A percentile compares a stretch with the other conserved stretches of the same genome.
Evolutionary conservation across 2,888 invertebrate genomes (phyloP).

Genomic region (Ametastegia equiseti): DNA sequence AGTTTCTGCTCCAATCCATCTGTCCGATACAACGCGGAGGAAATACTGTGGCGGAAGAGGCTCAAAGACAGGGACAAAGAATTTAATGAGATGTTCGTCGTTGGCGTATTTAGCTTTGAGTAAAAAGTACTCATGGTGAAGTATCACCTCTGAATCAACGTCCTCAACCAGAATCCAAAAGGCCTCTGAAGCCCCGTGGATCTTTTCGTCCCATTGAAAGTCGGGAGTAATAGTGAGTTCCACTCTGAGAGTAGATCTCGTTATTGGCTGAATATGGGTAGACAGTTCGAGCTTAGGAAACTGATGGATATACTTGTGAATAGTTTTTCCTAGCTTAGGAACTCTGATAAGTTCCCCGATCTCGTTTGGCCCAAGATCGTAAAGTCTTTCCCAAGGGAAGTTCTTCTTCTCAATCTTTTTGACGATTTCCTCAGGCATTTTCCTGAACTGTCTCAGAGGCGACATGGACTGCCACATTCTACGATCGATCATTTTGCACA

Average conservation of each 20-base stretch:
- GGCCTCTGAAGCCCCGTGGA: conserved; percentile 88
- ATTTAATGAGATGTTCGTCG: conserved; percentile 97
- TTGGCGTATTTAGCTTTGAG: conserved; percentile 95
- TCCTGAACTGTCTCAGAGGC: conserved; percentile 96
- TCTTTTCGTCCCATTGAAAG: conserved; percentile 99
- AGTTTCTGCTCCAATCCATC: conserved; percentile 97
- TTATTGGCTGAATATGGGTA: conserved; percentile 99
- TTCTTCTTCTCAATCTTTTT: conserved; percentile 99
- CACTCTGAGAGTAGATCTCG: conserved; percentile 93
- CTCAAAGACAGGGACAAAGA: conserved; percentile 99
- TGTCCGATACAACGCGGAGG: conserved; percentile 91
- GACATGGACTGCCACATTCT: conserved; percentile 99
- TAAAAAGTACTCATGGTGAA: conserved; percentile 94
- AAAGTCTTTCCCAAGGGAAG: conserved; percentile 95
- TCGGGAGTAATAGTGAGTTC: conserved; percentile 99
- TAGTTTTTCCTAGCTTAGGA: conserved; percentile 95
- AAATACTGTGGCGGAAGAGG: conserved; percentile 99
- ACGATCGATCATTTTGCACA: conserved; percentile 99
- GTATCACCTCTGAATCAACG: conserved; percentile 91
- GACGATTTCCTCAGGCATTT: conserved; percentile 97
- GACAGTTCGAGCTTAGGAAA: conserved; percentile 97
- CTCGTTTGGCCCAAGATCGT: conserved; percentile 98
- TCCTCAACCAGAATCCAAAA: conserved; percentile 94
- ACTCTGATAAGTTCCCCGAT: conserved; percentile 95
- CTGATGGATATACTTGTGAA: conserved; percentile 97